Base-by-base conservation (phyloP, 2,113 vertebrate genomes). In the Cyphomyrus discorhynchus region DNA sequence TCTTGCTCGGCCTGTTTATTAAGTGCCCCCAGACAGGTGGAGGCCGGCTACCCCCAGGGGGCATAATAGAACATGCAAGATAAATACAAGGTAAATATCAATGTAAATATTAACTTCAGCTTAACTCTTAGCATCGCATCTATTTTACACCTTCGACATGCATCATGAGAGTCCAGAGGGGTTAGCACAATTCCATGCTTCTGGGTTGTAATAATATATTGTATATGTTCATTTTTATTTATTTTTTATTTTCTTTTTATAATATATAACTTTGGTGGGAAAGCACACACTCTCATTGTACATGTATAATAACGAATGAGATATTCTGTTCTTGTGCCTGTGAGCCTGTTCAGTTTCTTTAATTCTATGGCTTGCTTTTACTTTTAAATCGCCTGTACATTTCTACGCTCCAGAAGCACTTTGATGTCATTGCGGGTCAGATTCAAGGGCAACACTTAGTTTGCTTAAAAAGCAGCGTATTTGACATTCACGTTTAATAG, bases 1-100 rank as follows among this genome's bases (percentile, higher is more conserved):
- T 89, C 83, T 58, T 58, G 42, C 56, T 89, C 83, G 39, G 15
- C 89, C 87, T 89, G 88, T 89, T 89, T 83, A 87, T 39, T 49
- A 87, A 62, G 45, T 10, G 90, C 90, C 88, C 87, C 49, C 15
- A 84, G 88, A 46, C 74, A 49, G 45, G 46, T 52, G 66, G 88
- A 89, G 47, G 3, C 46, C 5, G 11, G 35, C 13, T 11, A 21
- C 62, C 62, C 88, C 24, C 88, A 52, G 47, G 88, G 88, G 88
- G 88, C 47, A 15, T 7, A 49, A 27, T 6, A 24, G 35, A 42
- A 10, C 86, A 52, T 31, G 50, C 27, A 0, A 87, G 86, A 87
- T 39, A 80, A 80, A 77, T 70, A 47, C 15, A n/a, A 50, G 47
- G 24, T 45, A 49, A 27, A 86, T 17, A 49, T 86, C 49, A 70